These are phyloP conservation scores for Charadrius vociferus DNA, from an alignment of 2,113 vertebrate species.

Conservation along the genomic window DNA sequence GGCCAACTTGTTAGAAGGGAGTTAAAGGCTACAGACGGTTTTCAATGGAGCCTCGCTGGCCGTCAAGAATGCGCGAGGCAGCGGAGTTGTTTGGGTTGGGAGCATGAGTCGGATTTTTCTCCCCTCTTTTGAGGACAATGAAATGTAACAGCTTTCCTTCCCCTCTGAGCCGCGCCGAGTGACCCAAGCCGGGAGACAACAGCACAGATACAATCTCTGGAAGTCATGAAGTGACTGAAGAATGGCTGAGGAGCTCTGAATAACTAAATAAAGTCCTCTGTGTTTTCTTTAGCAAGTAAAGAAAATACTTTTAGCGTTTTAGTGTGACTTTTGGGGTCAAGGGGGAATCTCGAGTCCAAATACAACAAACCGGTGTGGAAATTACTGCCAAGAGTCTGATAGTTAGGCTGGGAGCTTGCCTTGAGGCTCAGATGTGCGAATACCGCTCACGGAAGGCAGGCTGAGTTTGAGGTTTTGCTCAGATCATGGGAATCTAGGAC, in stretches of 20 bases:
- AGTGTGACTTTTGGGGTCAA: slow-evolving; percentile 74
- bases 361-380: slow-evolving; percentile 64
- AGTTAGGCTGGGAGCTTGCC: slow-evolving; percentile 44
- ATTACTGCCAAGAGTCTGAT: slow-evolving; percentile 67
- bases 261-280: slow-evolving; percentile 66
- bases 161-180: background rate
- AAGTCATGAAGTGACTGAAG: slow-evolving; percentile 65
- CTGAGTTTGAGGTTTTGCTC: background rate
- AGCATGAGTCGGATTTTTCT: background rate
- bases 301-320: slow-evolving; percentile 78
- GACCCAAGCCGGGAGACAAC: slow-evolving; percentile 24
- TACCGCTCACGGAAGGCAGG: background rate
- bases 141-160: slow-evolving; percentile 56
- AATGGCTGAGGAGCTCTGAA: slow-evolving; percentile 62
- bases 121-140: slow-evolving; percentile 58
- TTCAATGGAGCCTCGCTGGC: slow-evolving; percentile 42
- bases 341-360: slow-evolving; percentile 71
- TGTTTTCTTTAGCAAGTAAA: slow-evolving; percentile 78
- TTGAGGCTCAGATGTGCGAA: slow-evolving; percentile 47
- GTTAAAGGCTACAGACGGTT: background rate
- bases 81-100: slow-evolving; percentile 55
- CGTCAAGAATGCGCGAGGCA: slow-evolving; percentile 31
- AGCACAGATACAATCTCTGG: slow-evolving; percentile 63
- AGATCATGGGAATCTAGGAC: background rate
- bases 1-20: slow-evolving; percentile 29